phyloP scores from a whole-genome alignment of 92 coral and sea anemone species.

The Epizoanthus rinbou region DNA sequence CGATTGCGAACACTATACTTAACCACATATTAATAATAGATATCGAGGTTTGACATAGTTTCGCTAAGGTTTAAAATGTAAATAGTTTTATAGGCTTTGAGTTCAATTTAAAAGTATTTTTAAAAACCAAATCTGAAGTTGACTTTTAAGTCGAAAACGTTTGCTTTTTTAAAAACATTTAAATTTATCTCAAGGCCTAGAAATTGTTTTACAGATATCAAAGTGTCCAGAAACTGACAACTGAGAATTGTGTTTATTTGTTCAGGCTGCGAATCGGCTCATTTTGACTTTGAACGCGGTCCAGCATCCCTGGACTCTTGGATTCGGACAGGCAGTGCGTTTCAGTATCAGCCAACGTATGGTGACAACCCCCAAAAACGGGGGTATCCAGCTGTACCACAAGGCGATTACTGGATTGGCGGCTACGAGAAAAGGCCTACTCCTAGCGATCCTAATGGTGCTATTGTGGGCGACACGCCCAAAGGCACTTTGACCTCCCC shows the following conservation, averaged over 20 bases:
- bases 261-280: conserved; percentile 22
- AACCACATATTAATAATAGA: no score
- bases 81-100: no score
- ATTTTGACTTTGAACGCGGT: conserved; percentile 35
- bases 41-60: no score
- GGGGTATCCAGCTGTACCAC: not conserved
- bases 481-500: conserved; percentile 14
- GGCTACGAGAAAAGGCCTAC: not conserved
- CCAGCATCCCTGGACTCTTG: conserved; percentile 12
- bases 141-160: no score
- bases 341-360: conserved; percentile 10
- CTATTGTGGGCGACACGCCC: not conserved
- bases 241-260: not conserved
- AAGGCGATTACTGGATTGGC: conserved; percentile 38
- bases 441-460: not conserved
- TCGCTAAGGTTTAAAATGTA: no score
- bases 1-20: no score
- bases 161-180: no score
- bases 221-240: no score
- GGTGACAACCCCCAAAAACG: conserved; percentile 23
- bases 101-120: no score
- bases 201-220: no score
- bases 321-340: conserved; percentile 10
- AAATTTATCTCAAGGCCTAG: no score
- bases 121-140: no score